Base-by-base conservation (phyloP, 1,140 invertebrate species). In the Tribolium madens region DNA sequence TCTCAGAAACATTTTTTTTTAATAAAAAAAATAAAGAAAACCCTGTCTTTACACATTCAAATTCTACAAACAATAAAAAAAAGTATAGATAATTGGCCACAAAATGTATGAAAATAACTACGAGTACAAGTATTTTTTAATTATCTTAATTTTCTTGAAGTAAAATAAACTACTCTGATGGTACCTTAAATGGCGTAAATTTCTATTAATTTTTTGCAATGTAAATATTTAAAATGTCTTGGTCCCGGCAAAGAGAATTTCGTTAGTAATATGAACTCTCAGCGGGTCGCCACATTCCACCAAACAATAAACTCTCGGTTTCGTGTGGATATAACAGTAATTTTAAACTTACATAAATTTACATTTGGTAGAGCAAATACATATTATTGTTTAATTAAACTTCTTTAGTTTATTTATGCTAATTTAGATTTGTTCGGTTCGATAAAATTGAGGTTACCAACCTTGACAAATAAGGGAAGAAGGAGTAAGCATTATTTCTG, bases 381-480 rank as follows among this genome's bases (percentile, higher is more conserved):
- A 50, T 50, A 50, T 50, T 17, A 50, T 7, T 17, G 15, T 50
- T 50, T 50, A 50, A 14, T 50, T 50, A 15, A 50, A 50, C 48
- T 50, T 50, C 48, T 50, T 50, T 7, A 3, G 4, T 50, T 50
- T 57, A 12, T 57, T 57, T 57, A 21, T 21, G 1, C 52, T 18
- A 57, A 57, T n/a, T 18, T 57, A 4, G n/a, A 57, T 57, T 18
- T 9, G 17, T 57, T 10, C 17, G 17, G 6, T 57, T 13, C 15
- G 6, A 17, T 50, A 17, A 50, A 50, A 50, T 17, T 12, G 48
- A 7, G 47, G 31, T 13, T 64, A 64, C 57, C 6, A 64, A 64
- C 57, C 57, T 64, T 64, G 21, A 13, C 26, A 64, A 13, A 64
- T 64, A 5, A 64, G 7, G 13, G 57, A 64, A n/a, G 57, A 33